phyloP scores from a whole-genome alignment of 2,888 invertebrate species.

The Herminia tarsipennalis region DNA sequence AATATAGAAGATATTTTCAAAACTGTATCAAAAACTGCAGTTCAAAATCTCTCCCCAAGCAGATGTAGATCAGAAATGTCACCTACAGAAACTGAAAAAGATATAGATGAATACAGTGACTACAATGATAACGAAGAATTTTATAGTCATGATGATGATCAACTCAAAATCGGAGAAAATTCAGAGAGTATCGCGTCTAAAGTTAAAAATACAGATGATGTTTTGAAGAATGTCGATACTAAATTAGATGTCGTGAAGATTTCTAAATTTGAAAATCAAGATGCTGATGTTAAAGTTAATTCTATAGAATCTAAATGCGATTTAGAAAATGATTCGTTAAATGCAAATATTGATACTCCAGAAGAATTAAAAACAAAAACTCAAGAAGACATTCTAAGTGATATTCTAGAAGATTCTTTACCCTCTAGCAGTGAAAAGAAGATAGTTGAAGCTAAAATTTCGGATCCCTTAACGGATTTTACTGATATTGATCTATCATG shows the following conservation, averaged over 20 bases:
- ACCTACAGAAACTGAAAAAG: conserved; percentile 59
- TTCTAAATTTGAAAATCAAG: background rate
- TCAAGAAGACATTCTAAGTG: conserved; percentile 33
- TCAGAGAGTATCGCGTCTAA: background rate
- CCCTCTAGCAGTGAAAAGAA: conserved; percentile 26
- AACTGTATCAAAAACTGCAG: conserved; percentile 73
- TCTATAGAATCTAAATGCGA: background rate
- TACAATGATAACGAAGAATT: conserved; percentile 43
- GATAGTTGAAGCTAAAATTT: conserved; percentile 35
- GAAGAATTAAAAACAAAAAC: conserved; percentile 9
- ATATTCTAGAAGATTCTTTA: conserved; percentile 38
- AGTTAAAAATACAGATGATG: background rate
- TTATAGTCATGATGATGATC: conserved; percentile 28
- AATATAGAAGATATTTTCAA: conserved; percentile 67
- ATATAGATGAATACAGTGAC: conserved; percentile 61
- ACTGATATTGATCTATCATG: conserved; percentile 70
- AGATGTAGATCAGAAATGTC: conserved; percentile 54
- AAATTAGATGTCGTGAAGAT: background rate
- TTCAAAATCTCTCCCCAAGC: conserved; percentile 70
- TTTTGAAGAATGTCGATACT: background rate
- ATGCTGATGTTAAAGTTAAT: background rate
- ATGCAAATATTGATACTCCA: background rate
- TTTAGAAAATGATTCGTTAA: background rate
- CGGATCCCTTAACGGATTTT: conserved; percentile 65
- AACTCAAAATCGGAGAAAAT: conserved; percentile 10